Percentiles rank a stretch among this genome's conserved stretches.
These are phyloP conservation scores for Orchesella cincta DNA, from an alignment of 1,140 invertebrate genomes.

Conservation along the genomic window DNA sequence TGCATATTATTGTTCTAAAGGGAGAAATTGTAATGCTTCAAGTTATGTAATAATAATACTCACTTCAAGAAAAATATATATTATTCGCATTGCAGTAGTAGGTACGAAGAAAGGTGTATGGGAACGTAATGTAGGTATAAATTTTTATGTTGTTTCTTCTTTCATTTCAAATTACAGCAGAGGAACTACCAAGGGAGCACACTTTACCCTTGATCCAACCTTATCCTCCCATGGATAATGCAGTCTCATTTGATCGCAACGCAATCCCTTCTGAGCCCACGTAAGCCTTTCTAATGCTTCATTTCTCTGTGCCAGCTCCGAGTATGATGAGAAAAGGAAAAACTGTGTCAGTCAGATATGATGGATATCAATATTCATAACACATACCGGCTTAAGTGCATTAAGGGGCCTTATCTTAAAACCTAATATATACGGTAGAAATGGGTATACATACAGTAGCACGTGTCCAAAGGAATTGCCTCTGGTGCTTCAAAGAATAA, in stretches of 20 bases:
- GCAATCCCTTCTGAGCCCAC: constrained; percentile 72
- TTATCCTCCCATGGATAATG: constrained; percentile 61
- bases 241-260: constrained; percentile 61
- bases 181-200: constrained; percentile 55
- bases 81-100: neutral
- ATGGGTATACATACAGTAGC: too few relatives aligned
- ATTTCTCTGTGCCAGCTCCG: neutral
- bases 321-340: neutral
- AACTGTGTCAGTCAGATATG: constrained; percentile 11
- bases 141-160: neutral
- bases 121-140: neutral
- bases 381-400: too few relatives aligned
- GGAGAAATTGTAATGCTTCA: neutral
- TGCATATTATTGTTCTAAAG: too few relatives aligned
- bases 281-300: constrained; percentile 60
- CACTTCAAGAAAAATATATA: neutral
- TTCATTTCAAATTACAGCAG: constrained; percentile 38
- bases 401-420: too few relatives aligned
- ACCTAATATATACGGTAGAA: too few relatives aligned
- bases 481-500: too few relatives aligned
- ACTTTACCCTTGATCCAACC: constrained; percentile 69
- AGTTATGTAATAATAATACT: neutral
- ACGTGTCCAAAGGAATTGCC: too few relatives aligned
- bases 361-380: neutral
- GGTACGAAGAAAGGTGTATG: neutral